Percentiles rank a stretch among this genome's conserved stretches.
These are phyloP conservation scores for Anguilla marmorata DNA, from an alignment of 2,797 vertebrate genomes.

Conservation along the genomic window DNA sequence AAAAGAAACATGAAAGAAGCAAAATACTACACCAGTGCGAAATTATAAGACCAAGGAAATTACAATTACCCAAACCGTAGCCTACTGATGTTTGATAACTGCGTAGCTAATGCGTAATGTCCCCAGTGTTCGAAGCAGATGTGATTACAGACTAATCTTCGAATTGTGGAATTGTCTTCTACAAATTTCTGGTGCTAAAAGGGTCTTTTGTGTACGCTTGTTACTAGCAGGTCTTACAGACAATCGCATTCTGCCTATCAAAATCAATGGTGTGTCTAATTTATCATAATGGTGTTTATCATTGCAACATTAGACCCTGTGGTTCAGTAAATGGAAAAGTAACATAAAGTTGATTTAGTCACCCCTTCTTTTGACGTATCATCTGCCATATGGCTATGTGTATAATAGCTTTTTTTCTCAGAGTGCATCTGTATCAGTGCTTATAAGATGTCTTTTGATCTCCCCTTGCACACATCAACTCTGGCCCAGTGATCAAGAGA, in stretches of 20 bases:
- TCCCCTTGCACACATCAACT: slow-evolving; percentile 5
- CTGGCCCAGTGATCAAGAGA: slow-evolving; percentile 6
- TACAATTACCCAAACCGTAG: background rate
- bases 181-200: slow-evolving; percentile 1
- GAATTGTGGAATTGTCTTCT: background rate
- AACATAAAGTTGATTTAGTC: background rate
- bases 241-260: slow-evolving; percentile 5
- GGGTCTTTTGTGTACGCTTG: background rate
- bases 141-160: slow-evolving; percentile 6
- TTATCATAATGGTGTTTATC: slow-evolving; percentile 5
- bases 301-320: background rate
- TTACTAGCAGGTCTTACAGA: background rate
- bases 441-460: slow-evolving; percentile 3
- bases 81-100: background rate
- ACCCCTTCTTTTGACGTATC: background rate
- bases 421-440: background rate
- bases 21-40: background rate
- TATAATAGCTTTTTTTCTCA: background rate
- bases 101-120: background rate
- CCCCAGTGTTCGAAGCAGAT: background rate
- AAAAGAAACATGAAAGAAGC: background rate
- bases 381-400: background rate
- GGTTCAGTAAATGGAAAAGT: background rate
- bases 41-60: background rate
- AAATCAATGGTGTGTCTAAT: slow-evolving; percentile 14